Evolutionary conservation across 1,140 invertebrate genomes (phyloP), one percentile per base, ranked within the genome.

Genomic region (Pseudobourletiella spinata): DNA sequence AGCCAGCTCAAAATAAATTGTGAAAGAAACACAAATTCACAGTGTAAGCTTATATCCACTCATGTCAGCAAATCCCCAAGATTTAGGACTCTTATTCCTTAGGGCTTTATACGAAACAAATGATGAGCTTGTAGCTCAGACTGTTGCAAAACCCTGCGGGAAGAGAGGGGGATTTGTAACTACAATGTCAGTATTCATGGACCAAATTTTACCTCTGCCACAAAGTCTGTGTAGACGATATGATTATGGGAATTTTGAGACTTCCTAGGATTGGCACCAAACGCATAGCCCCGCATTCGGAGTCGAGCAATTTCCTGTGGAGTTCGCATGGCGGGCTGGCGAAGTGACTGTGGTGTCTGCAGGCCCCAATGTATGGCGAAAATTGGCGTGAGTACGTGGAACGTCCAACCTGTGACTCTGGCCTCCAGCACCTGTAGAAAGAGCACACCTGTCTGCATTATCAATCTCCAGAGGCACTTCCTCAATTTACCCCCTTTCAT

Each of bases 351-450:
- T n/a, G 60, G 61, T 4, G 61, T 60, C 35, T 61, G 59, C 2
- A 61, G 28, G 15, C 76, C 77, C 66, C 72, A 72, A 66, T 79
- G 77, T 3, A 78, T 72, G 0, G 78, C 66, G 57, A 77, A 79
- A 0, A 76, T 76, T 60, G 76, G 74, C 64, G 76, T 74, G 20
- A 79, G 69, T 1, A 79, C 76, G 57, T 66, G 69, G 67, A 79
- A 77, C 25, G 70, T 66, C 67, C 73, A 77, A 28, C 76, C 77
- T 4, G 74, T 72, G 24, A 78, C 61, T 61, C 75, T 71, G 57
- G 76, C 72, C 66, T 79, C 77, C 66, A 76, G 76, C 20, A 77
- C 73, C 75, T 77, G 70, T 32, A 6, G 29, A 24, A 26, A 24
- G n/a, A n/a, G n/a, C n/a, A n/a, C n/a, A n/a, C n/a, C n/a, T n/a